Evolutionary conservation across 1,140 invertebrate species (phyloP).

Genomic region (Camponotus floridanus): DNA sequence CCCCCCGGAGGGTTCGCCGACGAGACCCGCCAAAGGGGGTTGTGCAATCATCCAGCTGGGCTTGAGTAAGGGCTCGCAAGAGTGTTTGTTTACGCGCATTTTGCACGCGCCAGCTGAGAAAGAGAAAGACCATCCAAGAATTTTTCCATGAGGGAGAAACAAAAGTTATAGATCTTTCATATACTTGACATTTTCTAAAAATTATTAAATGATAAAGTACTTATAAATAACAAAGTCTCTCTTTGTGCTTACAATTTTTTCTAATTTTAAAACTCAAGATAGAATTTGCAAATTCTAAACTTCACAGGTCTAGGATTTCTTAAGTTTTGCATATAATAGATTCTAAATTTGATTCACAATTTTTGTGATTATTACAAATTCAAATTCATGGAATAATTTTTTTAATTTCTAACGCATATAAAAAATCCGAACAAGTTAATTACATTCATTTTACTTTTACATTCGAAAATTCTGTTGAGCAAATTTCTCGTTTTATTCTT

Average conservation of each 20-base stretch:
- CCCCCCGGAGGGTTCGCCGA: constrained; percentile 1
- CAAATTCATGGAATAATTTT: too few relatives aligned
- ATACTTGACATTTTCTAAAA: neutral
- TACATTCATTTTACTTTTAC: neutral
- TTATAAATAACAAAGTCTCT: neutral
- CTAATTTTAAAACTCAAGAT: neutral
- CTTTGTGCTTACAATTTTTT: neutral
- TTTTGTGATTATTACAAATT: neutral
- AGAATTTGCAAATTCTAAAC: too few relatives aligned
- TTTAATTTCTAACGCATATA: too few relatives aligned
- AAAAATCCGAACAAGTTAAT: neutral
- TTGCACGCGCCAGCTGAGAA: neutral
- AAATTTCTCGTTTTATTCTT: neutral
- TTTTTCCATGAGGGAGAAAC: neutral
- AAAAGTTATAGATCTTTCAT: neutral
- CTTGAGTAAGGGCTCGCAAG: constrained; percentile 19
- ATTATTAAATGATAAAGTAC: neutral
- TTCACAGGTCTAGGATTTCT: neutral
- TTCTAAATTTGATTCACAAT: neutral
- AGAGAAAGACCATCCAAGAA: neutral
- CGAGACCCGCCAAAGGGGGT: neutral
- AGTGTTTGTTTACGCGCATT: constrained; percentile 20
- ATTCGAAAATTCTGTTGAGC: neutral
- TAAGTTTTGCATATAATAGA: neutral
- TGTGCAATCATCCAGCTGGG: constrained; percentile 26